phyloP scores from a whole-genome alignment of 2,797 vertebrate species.

The Falco berigora region DNA sequence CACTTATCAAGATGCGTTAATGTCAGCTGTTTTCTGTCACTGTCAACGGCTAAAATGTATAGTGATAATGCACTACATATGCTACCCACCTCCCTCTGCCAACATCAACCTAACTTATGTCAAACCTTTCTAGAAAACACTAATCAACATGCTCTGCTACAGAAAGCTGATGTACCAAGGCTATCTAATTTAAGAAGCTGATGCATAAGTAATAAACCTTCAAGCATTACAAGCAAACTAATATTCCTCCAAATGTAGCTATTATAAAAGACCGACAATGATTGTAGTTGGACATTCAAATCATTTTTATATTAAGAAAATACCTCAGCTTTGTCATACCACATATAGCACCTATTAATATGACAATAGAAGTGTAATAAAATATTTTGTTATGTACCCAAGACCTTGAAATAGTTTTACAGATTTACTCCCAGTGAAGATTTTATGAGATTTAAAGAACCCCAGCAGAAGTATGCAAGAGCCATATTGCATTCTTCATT shows the following conservation, averaged over 20 bases:
- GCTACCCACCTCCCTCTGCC: background rate
- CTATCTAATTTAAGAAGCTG: background rate
- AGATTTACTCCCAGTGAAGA: background rate
- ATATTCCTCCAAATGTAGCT: background rate
- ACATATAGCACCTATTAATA: background rate
- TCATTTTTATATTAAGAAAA: background rate
- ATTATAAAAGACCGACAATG: background rate
- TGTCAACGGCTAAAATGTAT: conserved; percentile 14
- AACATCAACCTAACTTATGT: conserved; percentile 21
- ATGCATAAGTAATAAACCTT: background rate
- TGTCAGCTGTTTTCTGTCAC: conserved; percentile 27
- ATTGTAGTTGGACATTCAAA: background rate
- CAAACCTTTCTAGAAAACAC: conserved; percentile 25
- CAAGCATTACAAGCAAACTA: background rate
- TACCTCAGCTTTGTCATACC: background rate
- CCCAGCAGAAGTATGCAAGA: background rate
- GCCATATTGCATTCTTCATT: background rate
- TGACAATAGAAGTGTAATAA: background rate
- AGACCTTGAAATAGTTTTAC: background rate
- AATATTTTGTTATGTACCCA: background rate
- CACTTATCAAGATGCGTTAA: conserved; percentile 8
- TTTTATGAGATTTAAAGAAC: background rate
- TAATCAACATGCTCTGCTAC: background rate
- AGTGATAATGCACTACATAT: conserved; percentile 23
- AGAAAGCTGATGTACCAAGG: background rate